phyloP scores from a whole-genome alignment of 1,140 invertebrate species.

The Bilobella aurantiaca region DNA sequence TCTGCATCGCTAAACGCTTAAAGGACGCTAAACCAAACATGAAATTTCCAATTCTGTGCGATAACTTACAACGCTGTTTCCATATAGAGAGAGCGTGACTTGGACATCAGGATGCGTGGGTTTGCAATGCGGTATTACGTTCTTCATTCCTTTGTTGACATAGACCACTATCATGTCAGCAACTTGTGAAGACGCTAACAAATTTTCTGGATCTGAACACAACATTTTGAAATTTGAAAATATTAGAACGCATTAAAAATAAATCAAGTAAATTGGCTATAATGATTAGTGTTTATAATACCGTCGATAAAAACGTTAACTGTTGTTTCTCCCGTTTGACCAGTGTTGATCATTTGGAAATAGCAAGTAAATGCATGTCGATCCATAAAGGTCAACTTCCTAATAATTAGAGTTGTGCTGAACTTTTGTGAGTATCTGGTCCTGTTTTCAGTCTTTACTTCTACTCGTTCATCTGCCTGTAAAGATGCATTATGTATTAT shows the following conservation, averaged over 20 bases:
- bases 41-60: not conserved
- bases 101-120: slow-evolving; percentile 1
- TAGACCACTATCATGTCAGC: not conserved
- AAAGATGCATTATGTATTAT: not conserved
- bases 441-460: not conserved
- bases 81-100: not conserved
- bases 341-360: not conserved
- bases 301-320: not conserved
- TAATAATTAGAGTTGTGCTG: not conserved
- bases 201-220: slow-evolving; percentile 1
- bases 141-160: not conserved
- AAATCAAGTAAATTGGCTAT: not conserved
- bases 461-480: not conserved
- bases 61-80: not conserved
- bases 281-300: not conserved
- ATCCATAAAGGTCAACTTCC: not conserved
- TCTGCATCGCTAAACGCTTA: not conserved
- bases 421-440: no score
- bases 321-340: not conserved
- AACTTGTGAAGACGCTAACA: not conserved
- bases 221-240: no score
- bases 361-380: not conserved
- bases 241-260: no score
- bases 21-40: not conserved
- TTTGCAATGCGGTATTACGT: not conserved